A percentile compares a stretch with the other conserved stretches of the same genome.
Conservation (phyloP, 1,140 invertebrate genomes). For the Cataglyphis hispanica region DNA sequence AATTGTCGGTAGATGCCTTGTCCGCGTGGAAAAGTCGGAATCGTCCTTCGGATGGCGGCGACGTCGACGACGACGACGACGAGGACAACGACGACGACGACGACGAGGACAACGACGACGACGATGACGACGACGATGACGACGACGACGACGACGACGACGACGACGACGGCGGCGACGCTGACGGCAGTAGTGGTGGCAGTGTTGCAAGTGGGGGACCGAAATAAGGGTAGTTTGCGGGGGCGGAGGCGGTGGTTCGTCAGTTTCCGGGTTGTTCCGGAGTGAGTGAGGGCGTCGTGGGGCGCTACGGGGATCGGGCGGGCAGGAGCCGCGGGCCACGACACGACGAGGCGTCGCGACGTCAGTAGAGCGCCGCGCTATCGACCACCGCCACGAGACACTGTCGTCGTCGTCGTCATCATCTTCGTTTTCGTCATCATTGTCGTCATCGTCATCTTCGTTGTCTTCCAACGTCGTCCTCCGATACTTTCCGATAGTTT, state of each 20-base stretch:
- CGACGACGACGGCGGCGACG: slow-evolving; percentile 17
- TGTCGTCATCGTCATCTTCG: slow-evolving; percentile 48
- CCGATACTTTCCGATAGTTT: slow-evolving; percentile 21
- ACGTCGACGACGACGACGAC: slow-evolving; percentile 6
- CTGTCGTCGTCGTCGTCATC: slow-evolving; percentile 72
- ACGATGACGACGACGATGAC: neutral
- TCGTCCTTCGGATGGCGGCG: slow-evolving; percentile 53
- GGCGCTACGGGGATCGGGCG: slow-evolving; percentile 70
- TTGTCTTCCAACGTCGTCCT: slow-evolving; percentile 41
- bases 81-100: slow-evolving; percentile 17
- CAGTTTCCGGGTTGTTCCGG: slow-evolving; percentile 84
- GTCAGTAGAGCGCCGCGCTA: slow-evolving; percentile 85
- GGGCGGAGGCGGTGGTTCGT: slow-evolving; percentile 79
- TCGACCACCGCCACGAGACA: slow-evolving; percentile 83
- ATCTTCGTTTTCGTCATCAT: slow-evolving; percentile 54
- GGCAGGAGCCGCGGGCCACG: slow-evolving; percentile 78
- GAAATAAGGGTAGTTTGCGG: slow-evolving; percentile 81
- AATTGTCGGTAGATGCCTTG: slow-evolving; percentile 46
- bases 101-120: slow-evolving; percentile 7
- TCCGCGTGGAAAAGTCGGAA: slow-evolving; percentile 52
- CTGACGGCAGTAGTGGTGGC: slow-evolving; percentile 44
- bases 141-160: slow-evolving; percentile 20
- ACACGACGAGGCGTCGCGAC: slow-evolving; percentile 84
- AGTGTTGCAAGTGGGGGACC: slow-evolving; percentile 66
- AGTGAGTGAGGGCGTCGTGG: slow-evolving; percentile 77